phyloP scores from a whole-genome alignment of 2,888 invertebrate genomes.

The Acleris laterana region DNA sequence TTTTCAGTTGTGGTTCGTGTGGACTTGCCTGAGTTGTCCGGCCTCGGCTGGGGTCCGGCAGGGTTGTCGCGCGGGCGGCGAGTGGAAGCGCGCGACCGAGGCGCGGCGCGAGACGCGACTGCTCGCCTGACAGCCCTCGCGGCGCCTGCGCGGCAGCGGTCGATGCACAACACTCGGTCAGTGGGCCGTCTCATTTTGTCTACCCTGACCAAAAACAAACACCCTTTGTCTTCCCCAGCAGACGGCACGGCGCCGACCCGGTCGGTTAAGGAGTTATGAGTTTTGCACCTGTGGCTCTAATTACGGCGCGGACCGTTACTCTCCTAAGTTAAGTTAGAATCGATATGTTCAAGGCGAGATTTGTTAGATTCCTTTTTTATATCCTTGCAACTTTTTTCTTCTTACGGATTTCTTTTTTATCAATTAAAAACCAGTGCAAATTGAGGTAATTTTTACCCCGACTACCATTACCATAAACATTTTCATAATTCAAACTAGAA shows the following conservation, averaged over 20 bases:
- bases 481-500: too few species aligned
- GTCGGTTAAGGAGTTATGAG: constrained; percentile 58
- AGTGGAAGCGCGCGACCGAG: constrained; percentile 57
- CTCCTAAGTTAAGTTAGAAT: background rate
- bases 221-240: constrained; percentile 70
- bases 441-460: too few species aligned
- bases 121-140: constrained; percentile 48
- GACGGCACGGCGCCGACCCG: constrained; percentile 75
- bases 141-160: constrained; percentile 74
- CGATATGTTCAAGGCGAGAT: constrained; percentile 15
- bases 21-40: constrained; percentile 28
- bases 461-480: too few species aligned
- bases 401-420: too few species aligned
- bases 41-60: constrained; percentile 15
- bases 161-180: constrained; percentile 81
- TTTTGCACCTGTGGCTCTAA: constrained; percentile 67
- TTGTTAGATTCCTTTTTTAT: background rate
- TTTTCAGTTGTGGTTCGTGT: constrained; percentile 16
- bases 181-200: constrained; percentile 69
- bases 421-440: too few species aligned
- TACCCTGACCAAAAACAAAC: constrained; percentile 72
- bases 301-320: constrained; percentile 4
- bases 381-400: too few species aligned
- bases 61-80: constrained; percentile 18
- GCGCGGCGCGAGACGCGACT: constrained; percentile 65